Evolutionary conservation across 2,797 vertebrate genomes (phyloP).

Genomic region (Scyliorhinus canicula): DNA sequence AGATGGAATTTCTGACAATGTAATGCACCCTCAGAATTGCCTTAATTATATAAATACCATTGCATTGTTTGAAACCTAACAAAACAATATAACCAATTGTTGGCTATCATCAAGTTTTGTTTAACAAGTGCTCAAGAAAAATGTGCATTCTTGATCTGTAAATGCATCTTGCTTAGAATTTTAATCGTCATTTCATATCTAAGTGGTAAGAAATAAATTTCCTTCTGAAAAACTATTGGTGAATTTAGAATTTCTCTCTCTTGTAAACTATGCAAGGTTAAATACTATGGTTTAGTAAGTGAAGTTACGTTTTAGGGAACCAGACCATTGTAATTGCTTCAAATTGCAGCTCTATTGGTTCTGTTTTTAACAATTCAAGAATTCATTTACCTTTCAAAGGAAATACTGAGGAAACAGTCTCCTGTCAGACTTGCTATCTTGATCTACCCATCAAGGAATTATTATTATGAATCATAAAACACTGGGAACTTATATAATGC

Average conservation of each 20-base stretch:
- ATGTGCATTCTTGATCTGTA: not conserved
- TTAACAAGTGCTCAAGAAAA: not conserved
- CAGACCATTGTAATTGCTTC: not conserved
- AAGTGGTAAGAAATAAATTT: not conserved
- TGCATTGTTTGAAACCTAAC: too few relatives aligned
- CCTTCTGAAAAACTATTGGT: not conserved
- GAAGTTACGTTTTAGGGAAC: not conserved
- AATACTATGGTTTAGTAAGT: too few relatives aligned
- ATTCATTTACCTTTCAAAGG: not conserved
- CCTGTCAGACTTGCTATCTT: not conserved
- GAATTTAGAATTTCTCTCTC: not conserved
- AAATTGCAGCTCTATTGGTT: not conserved
- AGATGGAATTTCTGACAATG: too few relatives aligned
- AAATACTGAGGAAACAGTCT: not conserved
- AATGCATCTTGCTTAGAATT: not conserved
- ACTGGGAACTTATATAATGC: too few relatives aligned
- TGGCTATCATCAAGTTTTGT: not conserved
- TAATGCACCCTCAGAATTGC: too few relatives aligned
- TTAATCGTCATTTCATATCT: not conserved
- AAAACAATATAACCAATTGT: not conserved
- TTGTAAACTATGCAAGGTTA: not conserved
- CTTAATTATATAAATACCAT: too few relatives aligned
- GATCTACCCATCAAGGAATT: not conserved
- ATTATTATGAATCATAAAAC: too few relatives aligned
- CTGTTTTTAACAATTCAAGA: not conserved